phyloP scores from a whole-genome alignment of 2,888 invertebrate species.

The Epinotia ramella region DNA sequence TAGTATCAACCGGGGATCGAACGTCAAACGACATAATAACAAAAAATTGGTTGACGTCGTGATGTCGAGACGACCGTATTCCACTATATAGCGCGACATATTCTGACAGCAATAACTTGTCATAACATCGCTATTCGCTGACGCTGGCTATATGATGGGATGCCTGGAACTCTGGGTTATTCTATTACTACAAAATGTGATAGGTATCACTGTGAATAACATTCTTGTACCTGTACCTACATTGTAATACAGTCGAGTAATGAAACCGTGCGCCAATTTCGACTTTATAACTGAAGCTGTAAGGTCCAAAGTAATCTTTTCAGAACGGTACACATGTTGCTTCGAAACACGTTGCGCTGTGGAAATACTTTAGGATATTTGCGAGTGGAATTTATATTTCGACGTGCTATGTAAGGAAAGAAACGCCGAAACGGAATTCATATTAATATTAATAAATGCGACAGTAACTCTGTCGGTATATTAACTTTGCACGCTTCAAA shows the following conservation, averaged over 20 bases:
- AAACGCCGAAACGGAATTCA: neutral
- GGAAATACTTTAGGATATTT: neutral
- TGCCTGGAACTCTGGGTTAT: neutral
- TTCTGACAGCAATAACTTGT: slow-evolving; percentile 25
- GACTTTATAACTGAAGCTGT: no score
- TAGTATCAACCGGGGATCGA: no score
- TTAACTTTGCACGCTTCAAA: no score
- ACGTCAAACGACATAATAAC: no score
- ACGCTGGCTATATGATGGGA: slow-evolving; percentile 2
- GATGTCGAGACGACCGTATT: neutral
- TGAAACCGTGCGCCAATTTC: neutral
- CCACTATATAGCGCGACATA: neutral
- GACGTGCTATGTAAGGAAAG: neutral
- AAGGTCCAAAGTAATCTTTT: no score
- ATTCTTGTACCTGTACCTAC: neutral
- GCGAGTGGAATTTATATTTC: no score
- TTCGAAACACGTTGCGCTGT: no score
- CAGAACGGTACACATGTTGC: no score
- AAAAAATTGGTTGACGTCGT: neutral
- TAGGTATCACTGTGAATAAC: slow-evolving; percentile 4
- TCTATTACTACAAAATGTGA: slow-evolving; percentile 14
- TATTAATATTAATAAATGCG: no score
- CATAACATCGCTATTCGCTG: slow-evolving; percentile 5
- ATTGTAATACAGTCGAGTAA: neutral
- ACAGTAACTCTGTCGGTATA: no score